A percentile compares a stretch with the other conserved stretches of the same genome.
These are phyloP conservation scores for Saguinus midas DNA, from an alignment of 2,113 vertebrate species.

Conservation along the genomic window DNA sequence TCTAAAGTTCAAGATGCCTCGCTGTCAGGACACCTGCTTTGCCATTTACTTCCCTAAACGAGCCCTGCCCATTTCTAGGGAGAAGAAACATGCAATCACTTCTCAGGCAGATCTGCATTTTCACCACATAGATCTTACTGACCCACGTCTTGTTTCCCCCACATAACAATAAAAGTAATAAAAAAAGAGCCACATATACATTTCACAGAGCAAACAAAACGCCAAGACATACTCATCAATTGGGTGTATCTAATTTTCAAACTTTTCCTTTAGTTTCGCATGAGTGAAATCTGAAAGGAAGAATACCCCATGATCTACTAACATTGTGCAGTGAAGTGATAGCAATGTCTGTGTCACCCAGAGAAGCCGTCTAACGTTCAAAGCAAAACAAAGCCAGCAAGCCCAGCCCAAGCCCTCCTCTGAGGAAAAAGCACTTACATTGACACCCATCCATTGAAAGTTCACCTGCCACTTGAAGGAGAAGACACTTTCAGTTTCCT, in stretches of 20 bases:
- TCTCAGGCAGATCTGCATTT: background rate
- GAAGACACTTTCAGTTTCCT: background rate
- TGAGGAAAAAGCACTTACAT: background rate
- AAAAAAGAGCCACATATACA: background rate
- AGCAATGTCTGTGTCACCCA: background rate
- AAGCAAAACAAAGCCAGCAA: background rate
- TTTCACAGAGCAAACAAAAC: constrained; percentile 14
- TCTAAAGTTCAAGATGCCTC: constrained; percentile 46
- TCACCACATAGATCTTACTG: background rate
- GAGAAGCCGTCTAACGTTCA: background rate
- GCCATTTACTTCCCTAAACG: background rate
- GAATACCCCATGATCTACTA: background rate
- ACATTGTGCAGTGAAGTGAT: background rate
- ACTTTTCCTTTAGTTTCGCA: background rate
- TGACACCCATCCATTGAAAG: background rate
- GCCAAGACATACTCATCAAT: background rate
- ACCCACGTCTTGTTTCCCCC: background rate
- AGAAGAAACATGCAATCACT: background rate
- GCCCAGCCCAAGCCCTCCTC: background rate
- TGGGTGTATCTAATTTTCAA: background rate
- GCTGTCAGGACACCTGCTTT: constrained; percentile 9
- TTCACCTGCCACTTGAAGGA: background rate
- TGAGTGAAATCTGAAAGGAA: background rate
- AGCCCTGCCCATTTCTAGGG: background rate
- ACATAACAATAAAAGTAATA: background rate